A percentile compares a stretch with the other conserved stretches of the same genome.
phyloP scores from a whole-genome alignment of 2,113 vertebrate species.

The Gallinago media region DNA sequence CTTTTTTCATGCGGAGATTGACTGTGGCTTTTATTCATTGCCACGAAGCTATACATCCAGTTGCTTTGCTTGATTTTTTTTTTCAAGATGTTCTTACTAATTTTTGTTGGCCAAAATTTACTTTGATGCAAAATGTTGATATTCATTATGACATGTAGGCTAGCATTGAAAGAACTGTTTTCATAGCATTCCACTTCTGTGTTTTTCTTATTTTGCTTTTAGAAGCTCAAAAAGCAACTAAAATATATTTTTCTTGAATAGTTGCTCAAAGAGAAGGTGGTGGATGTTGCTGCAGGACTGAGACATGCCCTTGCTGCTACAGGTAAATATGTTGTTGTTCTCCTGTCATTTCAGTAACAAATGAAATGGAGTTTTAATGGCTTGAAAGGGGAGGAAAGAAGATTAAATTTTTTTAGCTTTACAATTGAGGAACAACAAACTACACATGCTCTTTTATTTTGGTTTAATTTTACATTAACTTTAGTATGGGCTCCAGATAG shows the following conservation, averaged over 20 bases:
- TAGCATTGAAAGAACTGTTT: background rate
- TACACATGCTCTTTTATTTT: background rate
- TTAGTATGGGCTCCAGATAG: background rate
- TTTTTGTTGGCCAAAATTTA: background rate
- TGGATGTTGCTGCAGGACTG: constrained; percentile 88
- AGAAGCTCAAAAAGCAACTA: background rate
- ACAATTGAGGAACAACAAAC: background rate
- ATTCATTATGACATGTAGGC: background rate
- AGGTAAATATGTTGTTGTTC: constrained; percentile 72
- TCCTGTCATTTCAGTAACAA: background rate
- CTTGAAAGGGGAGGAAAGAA: background rate
- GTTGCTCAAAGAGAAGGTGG: constrained; percentile 80
- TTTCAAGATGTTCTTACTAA: background rate
- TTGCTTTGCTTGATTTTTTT: background rate
- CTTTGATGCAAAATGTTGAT: background rate
- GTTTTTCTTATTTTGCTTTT: background rate
- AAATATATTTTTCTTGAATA: constrained; percentile 25
- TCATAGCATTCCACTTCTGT: background rate
- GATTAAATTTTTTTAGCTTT: background rate
- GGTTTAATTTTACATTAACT: background rate
- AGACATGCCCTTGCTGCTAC: constrained; percentile 89
- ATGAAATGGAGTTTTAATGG: background rate
- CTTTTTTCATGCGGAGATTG: background rate
- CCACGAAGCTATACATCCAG: background rate
- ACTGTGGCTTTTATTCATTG: background rate